These are phyloP conservation scores for Xiphias gladius DNA, from an alignment of 2,113 vertebrate genomes.

Conservation along the genomic window DNA sequence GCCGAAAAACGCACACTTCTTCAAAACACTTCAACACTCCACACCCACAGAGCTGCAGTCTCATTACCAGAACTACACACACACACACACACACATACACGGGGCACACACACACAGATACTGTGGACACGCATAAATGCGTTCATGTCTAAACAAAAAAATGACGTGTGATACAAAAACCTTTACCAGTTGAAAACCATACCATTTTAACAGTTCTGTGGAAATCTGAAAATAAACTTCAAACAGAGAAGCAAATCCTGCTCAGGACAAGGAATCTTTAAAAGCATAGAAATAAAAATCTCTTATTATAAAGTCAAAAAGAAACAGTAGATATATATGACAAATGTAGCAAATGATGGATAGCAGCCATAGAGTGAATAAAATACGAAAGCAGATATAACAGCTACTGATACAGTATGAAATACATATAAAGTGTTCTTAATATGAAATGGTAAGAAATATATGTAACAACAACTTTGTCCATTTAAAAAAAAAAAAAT, in stretches of 20 bases:
- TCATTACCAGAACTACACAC: not conserved
- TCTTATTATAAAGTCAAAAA: slow-evolving; percentile 14
- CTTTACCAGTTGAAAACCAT: not conserved
- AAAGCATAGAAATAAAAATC: slow-evolving; percentile 5
- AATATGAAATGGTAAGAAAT: too few relatives aligned
- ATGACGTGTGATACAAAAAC: not conserved
- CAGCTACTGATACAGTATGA: not conserved
- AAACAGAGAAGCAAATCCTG: not conserved
- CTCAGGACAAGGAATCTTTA: not conserved
- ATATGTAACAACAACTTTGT: too few relatives aligned
- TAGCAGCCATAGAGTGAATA: not conserved
- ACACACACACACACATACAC: slow-evolving; percentile 18
- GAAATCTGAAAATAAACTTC: slow-evolving; percentile 15
- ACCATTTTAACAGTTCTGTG: not conserved
- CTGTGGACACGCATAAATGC: not conserved
- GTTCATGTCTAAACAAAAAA: slow-evolving; percentile 1
- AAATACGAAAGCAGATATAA: not conserved
- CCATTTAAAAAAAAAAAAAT: too few relatives aligned
- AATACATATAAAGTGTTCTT: not conserved
- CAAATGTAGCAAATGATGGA: not conserved
- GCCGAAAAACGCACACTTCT: slow-evolving; percentile 22
- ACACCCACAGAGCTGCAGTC: slow-evolving; percentile 31
- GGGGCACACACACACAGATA: not conserved
- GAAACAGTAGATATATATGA: not conserved
- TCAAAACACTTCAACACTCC: slow-evolving; percentile 22